Base-by-base conservation (phyloP, 2,888 invertebrate genomes). In the Polydrusus tereticollis region DNA sequence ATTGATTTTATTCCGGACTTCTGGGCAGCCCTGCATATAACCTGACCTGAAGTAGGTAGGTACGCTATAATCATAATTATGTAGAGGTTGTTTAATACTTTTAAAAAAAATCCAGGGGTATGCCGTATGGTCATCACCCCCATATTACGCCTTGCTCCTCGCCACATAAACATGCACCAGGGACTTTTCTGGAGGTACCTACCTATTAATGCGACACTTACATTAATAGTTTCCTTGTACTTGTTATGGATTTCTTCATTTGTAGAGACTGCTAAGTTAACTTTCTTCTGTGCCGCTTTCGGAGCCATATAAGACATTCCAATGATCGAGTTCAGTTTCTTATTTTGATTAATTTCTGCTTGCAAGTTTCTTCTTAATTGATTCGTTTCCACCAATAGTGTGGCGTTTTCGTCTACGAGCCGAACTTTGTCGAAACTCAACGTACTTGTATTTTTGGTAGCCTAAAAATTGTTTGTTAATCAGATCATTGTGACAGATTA, bases 311-410 rank as follows among this genome's bases (percentile, higher is more conserved):
- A 87, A 0, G 89, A 88, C 43, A 91, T 81, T 0, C 92, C 92
- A 21, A 93, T 83, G n/a, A 92, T 85, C 0, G 91, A 90, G 82
- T 93, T 93, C 87, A 94, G 89, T 82, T 93, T 91, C 73, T 88
- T 87, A 77, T 92, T 91, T 36, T 89, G 88, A n/a, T 88, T 87
- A 8, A 91, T 87, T 12, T 91, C 89, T 0, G 88, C 85, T 82
- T 92, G 92, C 72, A 94, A 84, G 82, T 93, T 91, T 23, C 88
- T 88, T 33, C 94, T 89, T 45, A 96, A 83, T 68, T 88, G 89
- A 81, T 95, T 95, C 20, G 95, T 90, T 84, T 96, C 96, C 1
- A 90, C 88, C 33, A 96, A 87, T 2, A 97, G 87, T 0, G 89
- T 86, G 36, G 93, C 90, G 83, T 96, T 96, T 81, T 97, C 95